A percentile compares a stretch with the other conserved stretches of the same genome.
Conservation (phyloP, 1,140 invertebrate species). For the Micrasema longulum region DNA sequence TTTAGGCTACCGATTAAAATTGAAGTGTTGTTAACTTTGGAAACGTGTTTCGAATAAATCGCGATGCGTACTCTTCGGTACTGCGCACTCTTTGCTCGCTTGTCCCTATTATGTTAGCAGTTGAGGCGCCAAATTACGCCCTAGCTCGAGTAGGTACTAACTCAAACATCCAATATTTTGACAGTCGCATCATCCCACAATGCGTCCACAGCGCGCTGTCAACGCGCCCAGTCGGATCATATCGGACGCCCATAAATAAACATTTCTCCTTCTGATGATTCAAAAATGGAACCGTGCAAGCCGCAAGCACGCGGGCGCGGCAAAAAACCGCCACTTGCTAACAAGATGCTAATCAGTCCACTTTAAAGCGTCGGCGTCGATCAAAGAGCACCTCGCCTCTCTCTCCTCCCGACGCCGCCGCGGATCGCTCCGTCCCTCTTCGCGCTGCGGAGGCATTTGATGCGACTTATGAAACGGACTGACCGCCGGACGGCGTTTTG, state of each 20-base stretch:
- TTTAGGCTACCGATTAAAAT: too few relatives aligned
- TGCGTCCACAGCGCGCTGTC: conserved; percentile 8
- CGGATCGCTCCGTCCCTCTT: conserved; percentile 25
- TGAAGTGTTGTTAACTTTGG: too few relatives aligned
- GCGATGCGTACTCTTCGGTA: too few relatives aligned
- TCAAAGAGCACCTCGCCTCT: conserved; percentile 44
- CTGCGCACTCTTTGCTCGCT: too few relatives aligned
- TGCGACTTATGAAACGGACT: conserved; percentile 33
- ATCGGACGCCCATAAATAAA: conserved; percentile 31
- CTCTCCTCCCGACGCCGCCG: neutral
- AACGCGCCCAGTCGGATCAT: conserved; percentile 10
- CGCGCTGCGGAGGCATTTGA: conserved; percentile 30
- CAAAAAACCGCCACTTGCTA: conserved; percentile 46
- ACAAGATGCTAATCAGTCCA: conserved; percentile 54
- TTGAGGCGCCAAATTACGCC: conserved; percentile 4
- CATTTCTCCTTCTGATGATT: conserved; percentile 34
- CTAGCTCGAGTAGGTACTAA: neutral
- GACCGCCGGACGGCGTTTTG: conserved; percentile 29
- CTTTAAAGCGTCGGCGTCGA: conserved; percentile 44
- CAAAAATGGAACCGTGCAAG: conserved; percentile 47
- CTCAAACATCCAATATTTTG: conserved; percentile 18
- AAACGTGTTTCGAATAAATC: too few relatives aligned
- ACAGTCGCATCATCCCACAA: conserved; percentile 25
- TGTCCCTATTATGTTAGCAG: too few relatives aligned
- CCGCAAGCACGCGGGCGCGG: conserved; percentile 46